phyloP scores from a whole-genome alignment of 2,797 vertebrate species.

The Tangara arthus region DNA sequence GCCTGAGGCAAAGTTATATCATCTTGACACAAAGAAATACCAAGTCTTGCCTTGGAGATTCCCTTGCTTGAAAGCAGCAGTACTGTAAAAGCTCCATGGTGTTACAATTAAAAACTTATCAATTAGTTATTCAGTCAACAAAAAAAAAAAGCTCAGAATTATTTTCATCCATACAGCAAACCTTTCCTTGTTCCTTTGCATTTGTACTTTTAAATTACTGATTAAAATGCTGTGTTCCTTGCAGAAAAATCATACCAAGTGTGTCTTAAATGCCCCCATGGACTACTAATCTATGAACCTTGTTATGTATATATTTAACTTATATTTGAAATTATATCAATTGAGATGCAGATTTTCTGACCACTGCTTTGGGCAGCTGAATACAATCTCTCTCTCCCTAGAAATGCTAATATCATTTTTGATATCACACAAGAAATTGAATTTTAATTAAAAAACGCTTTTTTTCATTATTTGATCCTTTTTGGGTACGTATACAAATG shows the following conservation, averaged over 20 bases:
- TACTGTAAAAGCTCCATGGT: conserved; percentile 22
- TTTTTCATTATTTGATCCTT: background rate
- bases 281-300: background rate
- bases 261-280: background rate
- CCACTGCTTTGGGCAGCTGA: background rate
- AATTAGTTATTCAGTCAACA: conserved; percentile 39
- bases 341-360: conserved; percentile 41
- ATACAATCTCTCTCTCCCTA: background rate
- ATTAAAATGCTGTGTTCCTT: conserved; percentile 4
- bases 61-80: conserved; percentile 32
- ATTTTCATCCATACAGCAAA: background rate
- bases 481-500: conserved; percentile 2
- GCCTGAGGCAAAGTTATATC: conserved; percentile 69
- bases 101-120: conserved; percentile 68
- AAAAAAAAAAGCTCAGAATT: background rate
- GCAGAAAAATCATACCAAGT: background rate
- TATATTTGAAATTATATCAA: background rate
- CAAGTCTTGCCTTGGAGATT: conserved; percentile 56
- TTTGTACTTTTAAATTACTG: background rate
- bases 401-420: conserved; percentile 49
- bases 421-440: conserved; percentile 35
- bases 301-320: background rate
- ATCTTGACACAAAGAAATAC: conserved; percentile 67
- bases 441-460: conserved; percentile 40
- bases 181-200: background rate